These are phyloP conservation scores for Amphibalanus amphitrite DNA, from an alignment of 1,140 invertebrate genomes.

Conservation along the genomic window DNA sequence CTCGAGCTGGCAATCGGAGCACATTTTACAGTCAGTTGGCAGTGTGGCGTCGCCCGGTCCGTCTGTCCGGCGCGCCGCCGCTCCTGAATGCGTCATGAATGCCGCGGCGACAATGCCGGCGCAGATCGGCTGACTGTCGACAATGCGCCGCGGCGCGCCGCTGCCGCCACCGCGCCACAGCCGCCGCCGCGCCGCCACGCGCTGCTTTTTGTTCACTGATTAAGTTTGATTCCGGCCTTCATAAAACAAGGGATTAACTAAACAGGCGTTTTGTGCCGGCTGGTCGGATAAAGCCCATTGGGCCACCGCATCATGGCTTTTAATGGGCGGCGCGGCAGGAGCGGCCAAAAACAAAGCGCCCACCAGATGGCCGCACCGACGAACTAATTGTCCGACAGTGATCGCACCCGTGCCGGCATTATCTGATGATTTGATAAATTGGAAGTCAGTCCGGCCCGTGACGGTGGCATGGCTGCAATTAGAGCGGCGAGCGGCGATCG, in stretches of 20 bases:
- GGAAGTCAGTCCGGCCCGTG: background rate
- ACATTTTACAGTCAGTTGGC: no score
- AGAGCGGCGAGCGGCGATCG: background rate
- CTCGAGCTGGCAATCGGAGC: no score
- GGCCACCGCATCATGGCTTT: background rate
- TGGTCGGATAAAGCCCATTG: background rate
- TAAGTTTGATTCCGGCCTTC: background rate
- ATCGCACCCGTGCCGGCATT: background rate
- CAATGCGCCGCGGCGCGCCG: background rate
- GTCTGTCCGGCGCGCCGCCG: no score
- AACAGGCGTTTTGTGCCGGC: background rate
- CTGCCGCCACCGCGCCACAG: no score
- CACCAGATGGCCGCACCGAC: background rate
- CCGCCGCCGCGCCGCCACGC: no score
- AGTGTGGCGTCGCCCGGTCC: no score
- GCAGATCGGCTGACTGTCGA: background rate
- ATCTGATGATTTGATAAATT: background rate
- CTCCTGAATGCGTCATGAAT: no score
- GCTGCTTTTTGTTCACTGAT: background rate
- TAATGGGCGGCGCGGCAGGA: background rate
- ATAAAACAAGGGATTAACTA: constrained; percentile 1
- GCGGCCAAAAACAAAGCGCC: background rate
- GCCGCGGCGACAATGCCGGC: background rate
- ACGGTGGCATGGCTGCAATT: background rate
- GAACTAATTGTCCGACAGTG: background rate